Evolutionary conservation across 2,113 vertebrate species (phyloP).

Genomic region (Procavia capensis): DNA sequence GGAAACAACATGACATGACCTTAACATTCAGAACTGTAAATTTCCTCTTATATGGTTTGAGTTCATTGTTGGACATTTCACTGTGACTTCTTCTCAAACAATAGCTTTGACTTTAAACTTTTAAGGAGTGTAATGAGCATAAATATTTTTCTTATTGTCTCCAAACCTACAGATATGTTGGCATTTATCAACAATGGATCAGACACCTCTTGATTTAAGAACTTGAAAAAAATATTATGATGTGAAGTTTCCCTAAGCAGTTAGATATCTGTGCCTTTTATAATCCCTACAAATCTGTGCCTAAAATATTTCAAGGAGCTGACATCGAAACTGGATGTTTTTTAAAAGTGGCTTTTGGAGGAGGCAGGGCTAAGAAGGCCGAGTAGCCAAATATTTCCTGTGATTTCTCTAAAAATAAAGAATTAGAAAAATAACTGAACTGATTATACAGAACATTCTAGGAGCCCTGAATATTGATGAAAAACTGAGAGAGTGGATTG

Average conservation of each 20-base stretch:
- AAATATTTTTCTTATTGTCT: slow-evolving; percentile 73
- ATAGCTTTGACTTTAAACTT: slow-evolving; percentile 34
- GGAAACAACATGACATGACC: not conserved
- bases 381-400: too few relatives aligned
- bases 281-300: not conserved
- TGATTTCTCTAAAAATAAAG: too few relatives aligned
- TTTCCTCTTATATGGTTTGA: not conserved
- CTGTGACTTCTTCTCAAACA: slow-evolving; percentile 1
- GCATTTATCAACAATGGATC: slow-evolving; percentile 40
- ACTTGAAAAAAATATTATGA: slow-evolving; percentile 24
- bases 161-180: slow-evolving; percentile 52
- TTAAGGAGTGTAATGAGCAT: not conserved
- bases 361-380: too few relatives aligned
- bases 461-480: too few relatives aligned
- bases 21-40: slow-evolving; percentile 30
- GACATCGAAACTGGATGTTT: not conserved
- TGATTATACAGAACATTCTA: too few relatives aligned
- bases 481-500: too few relatives aligned
- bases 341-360: too few relatives aligned
- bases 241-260: not conserved
- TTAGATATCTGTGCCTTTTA: slow-evolving; percentile 25
- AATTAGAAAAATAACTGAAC: too few relatives aligned
- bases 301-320: slow-evolving; percentile 21
- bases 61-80: slow-evolving; percentile 14
- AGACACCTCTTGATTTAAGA: slow-evolving; percentile 42